Evolutionary conservation across 2,797 vertebrate species (phyloP).

Genomic region (Sciaenops ocellatus): DNA sequence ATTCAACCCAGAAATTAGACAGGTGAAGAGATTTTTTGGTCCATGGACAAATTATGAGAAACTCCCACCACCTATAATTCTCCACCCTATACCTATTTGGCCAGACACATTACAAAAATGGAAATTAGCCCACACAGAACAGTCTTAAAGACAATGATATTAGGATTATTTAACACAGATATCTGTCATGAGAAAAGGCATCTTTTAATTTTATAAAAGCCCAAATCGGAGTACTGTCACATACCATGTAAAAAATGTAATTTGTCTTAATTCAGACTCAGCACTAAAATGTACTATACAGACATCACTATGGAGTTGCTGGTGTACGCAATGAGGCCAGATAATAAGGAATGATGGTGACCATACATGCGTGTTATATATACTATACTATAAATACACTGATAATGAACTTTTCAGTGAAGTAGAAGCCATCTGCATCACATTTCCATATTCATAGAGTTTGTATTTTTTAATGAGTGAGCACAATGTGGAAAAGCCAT

Average conservation of each 20-base stretch:
- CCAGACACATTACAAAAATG: slow-evolving; percentile 1
- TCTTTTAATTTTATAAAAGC: background rate
- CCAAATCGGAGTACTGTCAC: background rate
- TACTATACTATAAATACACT: background rate
- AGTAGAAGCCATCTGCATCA: background rate
- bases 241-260: background rate
- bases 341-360: background rate
- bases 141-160: background rate
- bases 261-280: background rate
- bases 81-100: background rate
- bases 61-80: background rate
- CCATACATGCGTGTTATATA: too few relatives aligned
- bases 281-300: background rate
- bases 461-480: background rate
- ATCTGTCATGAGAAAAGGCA: slow-evolving; percentile 13
- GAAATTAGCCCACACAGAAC: background rate
- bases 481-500: background rate
- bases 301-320: background rate
- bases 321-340: background rate
- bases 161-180: background rate
- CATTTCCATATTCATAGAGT: background rate
- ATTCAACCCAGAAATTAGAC: slow-evolving; percentile 10
- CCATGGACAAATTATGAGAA: background rate
- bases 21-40: background rate
- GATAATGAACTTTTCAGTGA: slow-evolving; percentile 7